phyloP scores from a whole-genome alignment of 2,888 invertebrate genomes.

The Lucinisca nassula region DNA sequence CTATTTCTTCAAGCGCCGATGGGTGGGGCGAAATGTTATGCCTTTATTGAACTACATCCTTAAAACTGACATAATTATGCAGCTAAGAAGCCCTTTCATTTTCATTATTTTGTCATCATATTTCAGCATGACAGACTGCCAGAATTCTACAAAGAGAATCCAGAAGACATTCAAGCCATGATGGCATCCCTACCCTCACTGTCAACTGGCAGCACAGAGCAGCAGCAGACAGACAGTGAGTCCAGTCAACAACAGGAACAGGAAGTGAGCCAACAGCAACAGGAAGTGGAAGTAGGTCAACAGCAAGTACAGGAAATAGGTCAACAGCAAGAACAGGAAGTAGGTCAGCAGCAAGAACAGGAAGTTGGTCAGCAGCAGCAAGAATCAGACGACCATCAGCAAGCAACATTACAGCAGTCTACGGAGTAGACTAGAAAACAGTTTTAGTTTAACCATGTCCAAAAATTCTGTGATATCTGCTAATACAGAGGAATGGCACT shows the following conservation, averaged over 20 bases:
- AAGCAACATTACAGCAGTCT: no score
- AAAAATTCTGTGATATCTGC: no score
- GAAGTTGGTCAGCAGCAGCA: constrained; percentile 48
- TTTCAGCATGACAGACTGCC: constrained; percentile 57
- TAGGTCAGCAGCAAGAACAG: constrained; percentile 50
- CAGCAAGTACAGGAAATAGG: not conserved
- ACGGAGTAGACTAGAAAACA: no score
- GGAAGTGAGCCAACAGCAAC: constrained; percentile 47
- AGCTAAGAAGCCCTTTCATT: no score
- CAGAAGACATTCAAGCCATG: constrained; percentile 75
- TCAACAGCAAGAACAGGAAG: constrained; percentile 46
- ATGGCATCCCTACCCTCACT: constrained; percentile 47
- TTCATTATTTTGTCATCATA: not conserved
- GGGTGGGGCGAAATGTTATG: no score
- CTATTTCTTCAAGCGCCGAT: no score
- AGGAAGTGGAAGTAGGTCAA: constrained; percentile 28
- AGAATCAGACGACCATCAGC: constrained; percentile 22
- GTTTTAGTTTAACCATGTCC: no score
- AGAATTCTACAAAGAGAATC: constrained; percentile 75
- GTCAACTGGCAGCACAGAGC: constrained; percentile 55
- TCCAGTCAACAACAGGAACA: constrained; percentile 12
- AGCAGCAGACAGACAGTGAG: not conserved
- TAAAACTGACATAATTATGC: no score
- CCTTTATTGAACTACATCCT: no score
- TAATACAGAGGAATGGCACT: no score